These are phyloP conservation scores for Cantharis lateralis DNA, from an alignment of 2,888 invertebrate species.

Conservation along the genomic window DNA sequence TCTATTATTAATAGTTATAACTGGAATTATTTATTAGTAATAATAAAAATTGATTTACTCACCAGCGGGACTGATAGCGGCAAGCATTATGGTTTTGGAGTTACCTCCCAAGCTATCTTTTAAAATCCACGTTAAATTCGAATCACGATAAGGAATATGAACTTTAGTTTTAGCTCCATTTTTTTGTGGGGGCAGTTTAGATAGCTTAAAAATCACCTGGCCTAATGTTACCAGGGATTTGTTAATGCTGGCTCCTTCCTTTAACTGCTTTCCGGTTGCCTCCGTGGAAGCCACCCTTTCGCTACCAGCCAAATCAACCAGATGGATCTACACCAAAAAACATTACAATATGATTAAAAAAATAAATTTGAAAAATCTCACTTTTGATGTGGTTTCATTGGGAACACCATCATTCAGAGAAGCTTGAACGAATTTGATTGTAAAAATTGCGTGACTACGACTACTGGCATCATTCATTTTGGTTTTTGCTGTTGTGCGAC, in stretches of 20 bases:
- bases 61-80: constrained; percentile 67
- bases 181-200: constrained; percentile 62
- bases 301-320: constrained; percentile 89
- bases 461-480: constrained; percentile 93
- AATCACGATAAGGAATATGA: constrained; percentile 88
- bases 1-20: not conserved
- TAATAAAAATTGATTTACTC: constrained; percentile 13
- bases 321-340: constrained; percentile 62
- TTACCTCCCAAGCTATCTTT: constrained; percentile 90
- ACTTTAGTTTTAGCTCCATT: constrained; percentile 53
- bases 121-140: constrained; percentile 84
- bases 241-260: constrained; percentile 90
- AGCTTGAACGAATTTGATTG: constrained; percentile 87
- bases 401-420: constrained; percentile 86
- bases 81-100: constrained; percentile 91
- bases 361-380: constrained; percentile 34
- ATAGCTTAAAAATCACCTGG: constrained; percentile 84
- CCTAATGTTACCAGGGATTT: constrained; percentile 88
- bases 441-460: constrained; percentile 90
- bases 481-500: constrained; percentile 85
- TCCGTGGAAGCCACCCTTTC: constrained; percentile 89
- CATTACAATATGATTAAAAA: not conserved
- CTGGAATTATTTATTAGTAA: not conserved
- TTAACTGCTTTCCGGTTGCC: constrained; percentile 86
- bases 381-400: constrained; percentile 87